phyloP scores from a whole-genome alignment of 2,888 invertebrate genomes.

The Orthonychiurus folsomi region DNA sequence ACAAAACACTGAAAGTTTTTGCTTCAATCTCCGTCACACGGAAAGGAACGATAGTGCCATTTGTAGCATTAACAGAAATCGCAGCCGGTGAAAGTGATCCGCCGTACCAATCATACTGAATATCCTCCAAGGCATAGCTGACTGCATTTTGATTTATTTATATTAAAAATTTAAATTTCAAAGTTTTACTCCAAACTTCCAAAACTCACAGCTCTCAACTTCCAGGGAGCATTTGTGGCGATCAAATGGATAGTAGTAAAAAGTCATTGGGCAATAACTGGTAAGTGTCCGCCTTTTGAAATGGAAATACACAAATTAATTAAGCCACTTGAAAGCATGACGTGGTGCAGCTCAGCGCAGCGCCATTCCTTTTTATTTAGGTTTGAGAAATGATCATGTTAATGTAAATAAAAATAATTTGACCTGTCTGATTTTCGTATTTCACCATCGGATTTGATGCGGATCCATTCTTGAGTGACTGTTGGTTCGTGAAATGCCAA shows the following conservation, averaged over 20 bases:
- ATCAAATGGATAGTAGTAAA: conserved; percentile 94
- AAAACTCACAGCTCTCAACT: conserved; percentile 97
- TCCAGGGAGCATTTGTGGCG: conserved; percentile 87
- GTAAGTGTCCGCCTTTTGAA: conserved; percentile 67
- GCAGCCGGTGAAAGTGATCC: conserved; percentile 8
- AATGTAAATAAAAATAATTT: not conserved
- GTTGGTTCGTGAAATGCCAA: conserved; percentile 8
- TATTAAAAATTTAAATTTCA: not conserved
- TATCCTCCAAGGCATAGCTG: not conserved
- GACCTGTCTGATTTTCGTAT: conserved; percentile 7
- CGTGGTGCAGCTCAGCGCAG: too few relatives aligned
- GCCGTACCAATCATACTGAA: conserved; percentile 11
- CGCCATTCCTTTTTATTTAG: too few relatives aligned
- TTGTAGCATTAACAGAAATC: conserved; percentile 12
- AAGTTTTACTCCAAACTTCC: too few relatives aligned
- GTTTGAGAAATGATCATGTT: not conserved
- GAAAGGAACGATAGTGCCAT: conserved; percentile 11
- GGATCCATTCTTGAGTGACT: conserved; percentile 10
- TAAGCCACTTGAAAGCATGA: too few relatives aligned
- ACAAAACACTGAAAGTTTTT: not conserved
- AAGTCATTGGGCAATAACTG: conserved; percentile 90
- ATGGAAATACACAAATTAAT: too few relatives aligned
- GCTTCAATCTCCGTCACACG: conserved; percentile 10
- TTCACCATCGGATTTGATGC: conserved; percentile 13
- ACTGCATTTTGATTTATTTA: not conserved